Evolutionary conservation across 2,888 invertebrate genomes (phyloP).

Genomic region (Linnaemya vulpina): DNA sequence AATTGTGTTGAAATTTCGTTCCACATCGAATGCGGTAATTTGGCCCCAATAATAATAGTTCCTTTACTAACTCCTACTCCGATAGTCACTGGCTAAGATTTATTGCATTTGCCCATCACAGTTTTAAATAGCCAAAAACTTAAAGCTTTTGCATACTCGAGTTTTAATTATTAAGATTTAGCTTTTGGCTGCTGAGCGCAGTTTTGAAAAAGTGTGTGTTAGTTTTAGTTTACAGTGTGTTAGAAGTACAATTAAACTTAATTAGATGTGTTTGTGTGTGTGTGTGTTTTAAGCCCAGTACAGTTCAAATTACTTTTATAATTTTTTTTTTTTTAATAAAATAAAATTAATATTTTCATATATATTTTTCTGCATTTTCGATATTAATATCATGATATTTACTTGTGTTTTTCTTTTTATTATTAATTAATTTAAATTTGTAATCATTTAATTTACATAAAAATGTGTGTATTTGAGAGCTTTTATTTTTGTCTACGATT

Average conservation of each 20-base stretch:
- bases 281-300: slow-evolving; percentile 5
- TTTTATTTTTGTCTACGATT: slow-evolving; percentile 39
- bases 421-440: slow-evolving; percentile 30
- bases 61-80: too few relatives aligned
- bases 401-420: slow-evolving; percentile 30
- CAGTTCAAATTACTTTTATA: not conserved
- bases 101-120: too few relatives aligned
- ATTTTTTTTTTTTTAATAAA: not conserved
- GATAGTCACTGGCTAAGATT: too few relatives aligned
- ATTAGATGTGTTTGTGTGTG: not conserved
- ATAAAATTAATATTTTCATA: slow-evolving; percentile 30
- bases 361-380: slow-evolving; percentile 2
- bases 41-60: too few relatives aligned
- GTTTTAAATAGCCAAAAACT: too few relatives aligned
- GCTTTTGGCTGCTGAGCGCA: not conserved
- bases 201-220: not conserved
- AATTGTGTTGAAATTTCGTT: too few relatives aligned
- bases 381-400: slow-evolving; percentile 59
- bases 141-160: not conserved
- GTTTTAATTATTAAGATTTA: not conserved
- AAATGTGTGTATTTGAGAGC: slow-evolving; percentile 53
- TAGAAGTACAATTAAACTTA: not conserved
- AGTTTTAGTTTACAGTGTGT: not conserved
- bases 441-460: slow-evolving; percentile 59
- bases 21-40: too few relatives aligned